phyloP scores from a whole-genome alignment of 30 jellyfish, hydroid and myxozoan species.

The Phacellophora camtschatica region DNA sequence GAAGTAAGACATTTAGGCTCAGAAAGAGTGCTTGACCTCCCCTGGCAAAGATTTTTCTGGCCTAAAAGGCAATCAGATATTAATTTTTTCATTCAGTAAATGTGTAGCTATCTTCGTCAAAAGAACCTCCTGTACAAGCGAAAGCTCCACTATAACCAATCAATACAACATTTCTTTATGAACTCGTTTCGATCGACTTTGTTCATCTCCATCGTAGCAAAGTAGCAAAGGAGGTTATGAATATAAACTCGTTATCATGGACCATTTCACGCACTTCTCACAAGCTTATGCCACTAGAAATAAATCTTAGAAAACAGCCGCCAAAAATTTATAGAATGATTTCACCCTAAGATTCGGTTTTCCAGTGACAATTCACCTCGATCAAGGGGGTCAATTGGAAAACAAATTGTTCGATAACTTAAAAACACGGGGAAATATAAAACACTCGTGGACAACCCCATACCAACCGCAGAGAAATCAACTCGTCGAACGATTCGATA shows the following conservation, averaged over 20 bases:
- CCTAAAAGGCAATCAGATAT: constrained; percentile 27
- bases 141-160: constrained; percentile 29
- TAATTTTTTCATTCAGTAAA: neutral
- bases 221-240: constrained; percentile 35
- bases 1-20: constrained; percentile 41
- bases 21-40: constrained; percentile 36
- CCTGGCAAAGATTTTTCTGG: constrained; percentile 32
- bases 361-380: constrained; percentile 32
- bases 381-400: constrained; percentile 41
- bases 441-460: constrained; percentile 17
- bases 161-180: neutral
- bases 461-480: constrained; percentile 37
- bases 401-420: constrained; percentile 9
- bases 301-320: constrained; percentile 47
- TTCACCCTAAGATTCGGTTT: constrained; percentile 33
- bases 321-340: constrained; percentile 12
- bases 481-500: constrained; percentile 12
- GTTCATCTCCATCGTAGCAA: constrained; percentile 25
- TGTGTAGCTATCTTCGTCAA: constrained; percentile 6
- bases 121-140: neutral
- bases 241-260: neutral
- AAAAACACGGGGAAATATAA: neutral
- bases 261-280: neutral
- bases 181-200: constrained; percentile 34
- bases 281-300: constrained; percentile 52